Percentiles rank a stretch among this genome's conserved stretches.
Conservation (phyloP, 2,113 vertebrate genomes). For the Okapia johnstoni region DNA sequence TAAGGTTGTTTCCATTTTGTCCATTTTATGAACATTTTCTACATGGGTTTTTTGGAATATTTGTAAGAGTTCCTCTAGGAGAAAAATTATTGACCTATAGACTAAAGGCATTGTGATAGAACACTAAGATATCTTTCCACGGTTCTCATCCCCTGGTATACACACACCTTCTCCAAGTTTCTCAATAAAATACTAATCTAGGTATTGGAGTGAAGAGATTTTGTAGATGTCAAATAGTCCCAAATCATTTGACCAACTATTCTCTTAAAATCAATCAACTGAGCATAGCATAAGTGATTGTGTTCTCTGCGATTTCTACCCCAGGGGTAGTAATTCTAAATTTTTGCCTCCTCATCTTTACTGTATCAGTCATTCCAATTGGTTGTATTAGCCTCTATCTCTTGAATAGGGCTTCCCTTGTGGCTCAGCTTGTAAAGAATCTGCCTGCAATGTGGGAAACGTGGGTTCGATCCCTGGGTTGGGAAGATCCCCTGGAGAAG, state of each 20-base stretch:
- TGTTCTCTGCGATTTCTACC: neutral
- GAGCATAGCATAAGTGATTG: neutral
- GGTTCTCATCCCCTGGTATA: neutral
- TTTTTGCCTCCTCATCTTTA: neutral
- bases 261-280: conserved; percentile 28
- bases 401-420: neutral
- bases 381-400: neutral
- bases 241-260: neutral
- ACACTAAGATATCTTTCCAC: neutral
- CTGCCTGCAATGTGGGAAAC: neutral
- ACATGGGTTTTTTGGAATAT: neutral
- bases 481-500: neutral
- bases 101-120: neutral
- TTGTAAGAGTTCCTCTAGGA: neutral
- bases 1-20: neutral
- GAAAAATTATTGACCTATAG: neutral
- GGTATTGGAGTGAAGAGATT: neutral
- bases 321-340: neutral
- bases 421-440: neutral
- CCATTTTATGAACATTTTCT: neutral
- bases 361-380: neutral
- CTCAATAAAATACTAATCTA: neutral
- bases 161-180: neutral
- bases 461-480: neutral
- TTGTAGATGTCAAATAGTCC: neutral